Conservation (phyloP, 2,797 vertebrate genomes). For the Mormyrus proboscirostris region DNA sequence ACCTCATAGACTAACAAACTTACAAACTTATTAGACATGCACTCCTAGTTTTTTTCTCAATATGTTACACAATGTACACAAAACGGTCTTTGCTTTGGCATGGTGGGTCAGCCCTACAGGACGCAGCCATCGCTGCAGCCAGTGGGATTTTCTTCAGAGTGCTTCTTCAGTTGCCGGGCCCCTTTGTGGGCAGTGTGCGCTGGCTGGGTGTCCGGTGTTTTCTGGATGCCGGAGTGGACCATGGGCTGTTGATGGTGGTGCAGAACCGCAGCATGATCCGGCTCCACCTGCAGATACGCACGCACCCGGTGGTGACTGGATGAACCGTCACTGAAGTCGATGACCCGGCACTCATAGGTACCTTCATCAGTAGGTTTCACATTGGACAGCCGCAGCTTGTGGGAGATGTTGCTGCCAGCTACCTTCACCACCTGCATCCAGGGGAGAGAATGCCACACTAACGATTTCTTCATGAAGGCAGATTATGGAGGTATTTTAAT, state of each 20-base stretch:
- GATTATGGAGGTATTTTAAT: background rate
- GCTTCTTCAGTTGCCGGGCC: conserved; percentile 79
- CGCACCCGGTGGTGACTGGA: conserved; percentile 78
- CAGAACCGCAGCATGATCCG: conserved; percentile 15
- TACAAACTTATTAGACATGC: conserved; percentile 66
- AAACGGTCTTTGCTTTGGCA: conserved; percentile 30
- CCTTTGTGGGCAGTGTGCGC: conserved; percentile 58
- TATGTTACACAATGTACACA: conserved; percentile 64
- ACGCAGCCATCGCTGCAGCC: conserved; percentile 71
- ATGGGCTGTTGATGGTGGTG: background rate
- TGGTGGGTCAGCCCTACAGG: conserved; percentile 58
- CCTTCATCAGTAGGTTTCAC: conserved; percentile 85
- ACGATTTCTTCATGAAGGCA: background rate
- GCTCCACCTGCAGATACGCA: conserved; percentile 81
- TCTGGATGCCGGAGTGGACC: background rate
- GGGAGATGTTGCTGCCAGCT: conserved; percentile 93
- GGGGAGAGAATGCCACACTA: background rate
- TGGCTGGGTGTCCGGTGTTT: background rate
- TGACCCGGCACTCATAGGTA: conserved; percentile 87
- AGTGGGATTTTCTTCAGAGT: conserved; percentile 62
- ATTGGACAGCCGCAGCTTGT: conserved; percentile 87
- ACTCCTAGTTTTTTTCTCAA: conserved; percentile 46
- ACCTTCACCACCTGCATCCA: conserved; percentile 84
- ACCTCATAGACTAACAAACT: conserved; percentile 44
- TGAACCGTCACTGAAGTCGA: conserved; percentile 81